Conservation (phyloP, 2,888 invertebrate genomes). For the Asteroscopus sphinx region DNA sequence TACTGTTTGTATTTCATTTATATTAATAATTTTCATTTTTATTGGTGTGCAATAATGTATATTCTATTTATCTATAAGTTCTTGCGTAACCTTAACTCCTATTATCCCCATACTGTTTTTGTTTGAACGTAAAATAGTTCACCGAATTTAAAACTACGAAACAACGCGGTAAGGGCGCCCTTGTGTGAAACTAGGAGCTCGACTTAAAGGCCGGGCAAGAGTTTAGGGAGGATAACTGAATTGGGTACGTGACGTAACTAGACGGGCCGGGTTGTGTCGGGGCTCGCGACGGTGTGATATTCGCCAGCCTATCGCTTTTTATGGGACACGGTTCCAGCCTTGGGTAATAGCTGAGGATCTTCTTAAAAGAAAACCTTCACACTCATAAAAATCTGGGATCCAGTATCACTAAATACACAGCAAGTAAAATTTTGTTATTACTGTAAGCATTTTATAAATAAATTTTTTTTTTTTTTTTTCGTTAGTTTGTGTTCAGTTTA, state of each 20-base stretch:
- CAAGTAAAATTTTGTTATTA: too few relatives aligned
- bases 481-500: too few relatives aligned
- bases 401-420: too few relatives aligned
- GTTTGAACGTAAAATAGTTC: neutral
- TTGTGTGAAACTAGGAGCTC: slow-evolving; percentile 28
- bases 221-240: slow-evolving; percentile 45
- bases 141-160: slow-evolving; percentile 10
- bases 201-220: slow-evolving; percentile 31
- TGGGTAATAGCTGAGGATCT: neutral
- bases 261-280: too few relatives aligned
- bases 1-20: too few relatives aligned
- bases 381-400: too few relatives aligned
- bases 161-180: slow-evolving; percentile 16
- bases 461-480: too few relatives aligned
- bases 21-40: too few relatives aligned
- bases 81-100: neutral
- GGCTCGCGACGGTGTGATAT: slow-evolving; percentile 33
- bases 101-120: neutral
- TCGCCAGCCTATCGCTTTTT: slow-evolving; percentile 15
- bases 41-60: too few relatives aligned
- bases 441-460: too few relatives aligned
- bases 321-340: slow-evolving; percentile 8
- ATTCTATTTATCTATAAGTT: too few relatives aligned
- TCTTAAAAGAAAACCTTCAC: neutral
- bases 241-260: slow-evolving; percentile 43